phyloP scores from a whole-genome alignment of 2,888 invertebrate genomes.

The Gastrophysa polygoni region DNA sequence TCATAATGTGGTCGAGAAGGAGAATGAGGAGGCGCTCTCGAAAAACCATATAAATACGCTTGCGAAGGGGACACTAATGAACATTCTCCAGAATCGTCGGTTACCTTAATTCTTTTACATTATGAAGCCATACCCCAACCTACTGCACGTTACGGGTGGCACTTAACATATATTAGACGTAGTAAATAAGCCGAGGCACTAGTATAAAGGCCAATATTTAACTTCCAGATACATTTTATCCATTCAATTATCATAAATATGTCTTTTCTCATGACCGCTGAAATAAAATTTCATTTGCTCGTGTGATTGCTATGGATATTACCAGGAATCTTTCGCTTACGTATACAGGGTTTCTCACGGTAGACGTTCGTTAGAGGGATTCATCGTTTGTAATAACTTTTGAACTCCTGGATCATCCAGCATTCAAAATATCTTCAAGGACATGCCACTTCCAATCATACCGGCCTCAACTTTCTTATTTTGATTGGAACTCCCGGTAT shows the following conservation, averaged over 20 bases:
- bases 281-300: slow-evolving; percentile 57
- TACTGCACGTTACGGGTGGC: slow-evolving; percentile 47
- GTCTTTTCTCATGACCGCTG: slow-evolving; percentile 50
- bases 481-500: too few relatives aligned
- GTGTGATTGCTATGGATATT: slow-evolving; percentile 50
- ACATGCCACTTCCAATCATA: too few relatives aligned
- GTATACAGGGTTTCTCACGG: too few relatives aligned
- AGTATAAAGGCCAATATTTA: slow-evolving; percentile 55
- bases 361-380: too few relatives aligned
- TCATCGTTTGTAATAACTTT: too few relatives aligned
- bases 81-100: slow-evolving; percentile 26
- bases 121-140: slow-evolving; percentile 19
- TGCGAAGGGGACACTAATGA: slow-evolving; percentile 27
- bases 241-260: slow-evolving; percentile 59
- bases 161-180: slow-evolving; percentile 56
- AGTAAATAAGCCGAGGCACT: slow-evolving; percentile 51
- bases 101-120: slow-evolving; percentile 11
- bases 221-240: slow-evolving; percentile 57
- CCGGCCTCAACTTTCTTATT: too few relatives aligned
- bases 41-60: slow-evolving; percentile 24
- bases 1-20: slow-evolving; percentile 4
- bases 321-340: slow-evolving; percentile 26
- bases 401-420: too few relatives aligned
- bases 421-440: too few relatives aligned
- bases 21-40: not conserved